Evolutionary conservation across 1,140 invertebrate genomes (phyloP).

Genomic region (Bombus cullumanus): DNA sequence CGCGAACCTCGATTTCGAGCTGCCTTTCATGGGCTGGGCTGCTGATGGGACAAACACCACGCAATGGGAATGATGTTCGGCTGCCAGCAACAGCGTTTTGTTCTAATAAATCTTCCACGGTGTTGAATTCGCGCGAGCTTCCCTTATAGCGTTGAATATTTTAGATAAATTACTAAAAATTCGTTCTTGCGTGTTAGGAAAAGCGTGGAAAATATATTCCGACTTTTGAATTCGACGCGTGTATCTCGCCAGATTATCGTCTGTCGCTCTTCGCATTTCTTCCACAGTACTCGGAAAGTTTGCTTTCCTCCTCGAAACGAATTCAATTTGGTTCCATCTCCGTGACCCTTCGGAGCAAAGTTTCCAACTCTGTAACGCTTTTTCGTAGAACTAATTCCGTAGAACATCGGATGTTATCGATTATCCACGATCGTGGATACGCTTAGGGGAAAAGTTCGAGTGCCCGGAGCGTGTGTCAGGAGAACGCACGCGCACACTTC

Average conservation of each 20-base stretch:
- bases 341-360: too few species aligned
- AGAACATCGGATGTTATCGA: conserved; percentile 56
- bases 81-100: not conserved
- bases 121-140: not conserved
- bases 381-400: too few species aligned
- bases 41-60: not conserved
- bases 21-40: conserved; percentile 9
- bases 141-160: not conserved
- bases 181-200: not conserved
- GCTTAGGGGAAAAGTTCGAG: conserved; percentile 60
- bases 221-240: too few species aligned
- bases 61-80: not conserved
- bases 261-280: too few species aligned
- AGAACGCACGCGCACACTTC: conserved; percentile 47
- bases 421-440: conserved; percentile 74
- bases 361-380: too few species aligned
- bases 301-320: too few species aligned
- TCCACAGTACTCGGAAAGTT: too few species aligned
- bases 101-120: conserved; percentile 14
- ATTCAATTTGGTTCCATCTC: too few species aligned
- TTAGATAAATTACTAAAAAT: not conserved
- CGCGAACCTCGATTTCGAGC: conserved; percentile 17
- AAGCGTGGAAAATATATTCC: conserved; percentile 61
- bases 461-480: conserved; percentile 70
- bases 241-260: too few species aligned